Base-by-base conservation (phyloP, 2,888 invertebrate species). In the Eupeodes latifasciatus region DNA sequence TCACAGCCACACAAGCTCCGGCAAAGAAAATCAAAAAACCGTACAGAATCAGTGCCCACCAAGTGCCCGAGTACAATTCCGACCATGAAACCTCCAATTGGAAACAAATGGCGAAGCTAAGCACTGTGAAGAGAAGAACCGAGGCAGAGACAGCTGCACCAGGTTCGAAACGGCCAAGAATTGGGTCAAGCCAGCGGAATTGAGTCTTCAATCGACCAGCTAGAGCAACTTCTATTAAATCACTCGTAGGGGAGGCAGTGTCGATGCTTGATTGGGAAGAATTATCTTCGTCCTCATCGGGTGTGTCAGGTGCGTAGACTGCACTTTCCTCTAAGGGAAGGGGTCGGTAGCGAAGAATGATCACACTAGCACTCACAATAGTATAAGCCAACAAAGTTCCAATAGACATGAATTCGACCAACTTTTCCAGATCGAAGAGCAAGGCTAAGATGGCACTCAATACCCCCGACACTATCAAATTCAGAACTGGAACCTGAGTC, bases 361-460 rank as follows among this genome's bases (percentile, higher is more conserved):
- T 97, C 7, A 98, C 97, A 86, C 97, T 96, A 14, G 97, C 97
- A 89, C 98, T 97, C 4, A 98, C 98, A 89, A 98, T 98, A 2
- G 98, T 98, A 92, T 98, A 98, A 0, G 98, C 98, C 90, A 98
- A 93, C 72, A 98, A 94, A 0, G 97, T 98, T 0, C 97, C 97
- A 91, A 98, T 98, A 2, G 98, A 98, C 97, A 98, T 98, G 92
- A 98, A 98, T 92, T 98, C 98, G 0, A 98, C 98, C 59, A 98
- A 94, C 90, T 98, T 98, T 90, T 97, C 96, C 90, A 98, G 95
- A 93, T 98, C 98, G 91, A 98, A 97, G 53, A 98, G 92, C 57
- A 98, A 93, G 5, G 98, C 98, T 89, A 98, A 96, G 0, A 97
- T 79, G 1, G 97, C 97, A 67, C 97, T 96, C 40, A 96, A 94